A percentile compares a stretch with the other conserved stretches of the same genome.
phyloP scores from a whole-genome alignment of 2,888 invertebrate species.

The Rapana venosa region DNA sequence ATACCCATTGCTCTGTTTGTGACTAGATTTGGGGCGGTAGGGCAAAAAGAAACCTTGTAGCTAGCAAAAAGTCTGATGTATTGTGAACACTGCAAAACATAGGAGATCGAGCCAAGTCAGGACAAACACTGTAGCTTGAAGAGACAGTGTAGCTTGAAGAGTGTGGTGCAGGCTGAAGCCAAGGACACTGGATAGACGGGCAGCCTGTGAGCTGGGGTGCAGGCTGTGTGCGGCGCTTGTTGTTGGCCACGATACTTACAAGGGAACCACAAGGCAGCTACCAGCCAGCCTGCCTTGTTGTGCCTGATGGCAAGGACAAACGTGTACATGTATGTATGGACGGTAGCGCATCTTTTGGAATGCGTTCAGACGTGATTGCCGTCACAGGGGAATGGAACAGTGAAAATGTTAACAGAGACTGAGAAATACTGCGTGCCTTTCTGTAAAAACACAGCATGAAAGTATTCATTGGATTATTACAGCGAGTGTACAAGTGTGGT shows the following conservation, averaged over 20 bases:
- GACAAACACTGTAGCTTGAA: neutral
- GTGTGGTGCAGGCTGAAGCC: neutral
- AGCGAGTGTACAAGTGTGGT: neutral
- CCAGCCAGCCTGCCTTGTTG: slow-evolving; percentile 26
- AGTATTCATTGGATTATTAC: slow-evolving; percentile 24
- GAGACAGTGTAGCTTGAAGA: neutral
- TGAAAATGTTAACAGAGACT: slow-evolving; percentile 8
- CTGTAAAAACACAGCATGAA: slow-evolving; percentile 24
- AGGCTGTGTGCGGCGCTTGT: neutral
- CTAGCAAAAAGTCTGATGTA: neutral
- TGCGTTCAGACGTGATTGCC: neutral
- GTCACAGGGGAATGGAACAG: neutral
- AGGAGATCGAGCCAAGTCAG: neutral
- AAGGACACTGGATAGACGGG: neutral
- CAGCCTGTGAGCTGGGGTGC: neutral
- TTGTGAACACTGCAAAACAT: neutral
- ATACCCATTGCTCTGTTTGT: too few species aligned
- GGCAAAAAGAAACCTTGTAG: too few species aligned
- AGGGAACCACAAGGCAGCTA: slow-evolving; percentile 45
- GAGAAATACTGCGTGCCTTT: slow-evolving; percentile 40
- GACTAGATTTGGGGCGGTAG: too few species aligned
- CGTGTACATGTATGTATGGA: neutral
- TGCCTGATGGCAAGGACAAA: neutral
- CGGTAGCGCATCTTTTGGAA: slow-evolving; percentile 28
- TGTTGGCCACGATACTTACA: slow-evolving; percentile 40